Percentiles rank a stretch among this genome's conserved stretches.
Conservation (phyloP, 1,140 invertebrate species). For the Pissodes strobi region DNA sequence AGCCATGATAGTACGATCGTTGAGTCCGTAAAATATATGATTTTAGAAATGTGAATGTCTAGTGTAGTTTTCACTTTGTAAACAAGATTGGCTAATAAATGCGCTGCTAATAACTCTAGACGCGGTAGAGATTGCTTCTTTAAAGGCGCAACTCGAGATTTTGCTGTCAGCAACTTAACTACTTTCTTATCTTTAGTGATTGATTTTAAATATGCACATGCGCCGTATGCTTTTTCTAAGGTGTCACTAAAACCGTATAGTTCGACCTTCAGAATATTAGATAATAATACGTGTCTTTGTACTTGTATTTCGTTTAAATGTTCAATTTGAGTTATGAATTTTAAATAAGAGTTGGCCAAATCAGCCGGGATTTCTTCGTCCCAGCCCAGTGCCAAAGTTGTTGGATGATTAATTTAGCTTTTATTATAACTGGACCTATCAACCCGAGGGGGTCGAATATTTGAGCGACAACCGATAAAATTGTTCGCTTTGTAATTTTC, state of each 20-base stretch:
- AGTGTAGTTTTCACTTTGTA: conserved; percentile 22
- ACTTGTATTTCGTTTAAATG: conserved; percentile 11
- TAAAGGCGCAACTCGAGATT: conserved; percentile 46
- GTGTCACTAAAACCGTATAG: conserved; percentile 51
- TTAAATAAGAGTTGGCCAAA: background rate
- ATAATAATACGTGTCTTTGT: conserved; percentile 3
- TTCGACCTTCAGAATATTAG: conserved; percentile 12
- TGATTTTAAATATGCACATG: conserved; percentile 44
- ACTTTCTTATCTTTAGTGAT: conserved; percentile 17
- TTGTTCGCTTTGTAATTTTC: conserved; percentile 26
- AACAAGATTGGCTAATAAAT: conserved; percentile 33
- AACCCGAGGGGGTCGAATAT: conserved; percentile 56
- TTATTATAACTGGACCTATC: conserved; percentile 53
- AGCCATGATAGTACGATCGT: conserved; percentile 51
- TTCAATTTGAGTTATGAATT: conserved; percentile 19
- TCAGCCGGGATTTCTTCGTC: conserved; percentile 26
- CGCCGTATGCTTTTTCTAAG: conserved; percentile 47
- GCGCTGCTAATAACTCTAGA: conserved; percentile 38
- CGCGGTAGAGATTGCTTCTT: conserved; percentile 45
- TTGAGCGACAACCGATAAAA: conserved; percentile 33
- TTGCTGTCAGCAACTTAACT: conserved; percentile 43
- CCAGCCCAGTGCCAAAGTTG: conserved; percentile 50
- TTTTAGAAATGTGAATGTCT: conserved; percentile 17
- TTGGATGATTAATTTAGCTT: conserved; percentile 58
- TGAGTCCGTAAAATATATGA: conserved; percentile 54